These are phyloP conservation scores for Halcyon leucocephala DNA, from an alignment of 2,797 vertebrate species.

Conservation along the genomic window DNA sequence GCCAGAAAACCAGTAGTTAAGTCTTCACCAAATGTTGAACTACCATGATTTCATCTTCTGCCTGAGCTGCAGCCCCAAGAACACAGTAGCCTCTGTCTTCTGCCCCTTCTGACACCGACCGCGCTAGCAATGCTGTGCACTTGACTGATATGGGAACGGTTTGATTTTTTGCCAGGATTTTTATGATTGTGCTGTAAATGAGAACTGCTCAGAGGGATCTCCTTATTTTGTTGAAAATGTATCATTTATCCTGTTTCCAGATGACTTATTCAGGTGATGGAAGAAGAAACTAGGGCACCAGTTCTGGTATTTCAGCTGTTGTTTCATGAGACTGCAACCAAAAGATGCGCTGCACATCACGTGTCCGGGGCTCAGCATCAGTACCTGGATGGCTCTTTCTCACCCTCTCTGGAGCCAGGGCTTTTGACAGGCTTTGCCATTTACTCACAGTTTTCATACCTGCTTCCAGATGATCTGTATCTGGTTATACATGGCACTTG, in stretches of 20 bases:
- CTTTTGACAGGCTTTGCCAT: not conserved
- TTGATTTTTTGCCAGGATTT: not conserved
- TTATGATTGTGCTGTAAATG: not conserved
- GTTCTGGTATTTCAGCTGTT: not conserved
- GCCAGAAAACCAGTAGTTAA: conserved; percentile 39
- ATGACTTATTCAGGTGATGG: conserved; percentile 1
- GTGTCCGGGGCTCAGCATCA: not conserved
- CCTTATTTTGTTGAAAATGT: not conserved
- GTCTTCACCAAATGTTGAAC: not conserved
- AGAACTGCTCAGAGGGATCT: not conserved
- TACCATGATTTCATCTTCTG: conserved; percentile 38
- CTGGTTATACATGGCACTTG: not conserved
- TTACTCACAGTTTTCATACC: not conserved
- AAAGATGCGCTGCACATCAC: not conserved
- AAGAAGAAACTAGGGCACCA: not conserved
- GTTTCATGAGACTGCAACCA: not conserved
- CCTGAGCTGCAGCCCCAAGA: conserved; percentile 11
- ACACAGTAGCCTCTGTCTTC: conserved; percentile 53
- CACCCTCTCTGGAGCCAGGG: not conserved
- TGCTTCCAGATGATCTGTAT: not conserved
- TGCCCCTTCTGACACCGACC: not conserved
- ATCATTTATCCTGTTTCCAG: not conserved
- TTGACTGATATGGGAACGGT: not conserved
- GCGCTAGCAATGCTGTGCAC: not conserved
- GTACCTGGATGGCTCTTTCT: not conserved